phyloP scores from a whole-genome alignment of 2,888 invertebrate species.

The Dolichomitus sp. region DNA sequence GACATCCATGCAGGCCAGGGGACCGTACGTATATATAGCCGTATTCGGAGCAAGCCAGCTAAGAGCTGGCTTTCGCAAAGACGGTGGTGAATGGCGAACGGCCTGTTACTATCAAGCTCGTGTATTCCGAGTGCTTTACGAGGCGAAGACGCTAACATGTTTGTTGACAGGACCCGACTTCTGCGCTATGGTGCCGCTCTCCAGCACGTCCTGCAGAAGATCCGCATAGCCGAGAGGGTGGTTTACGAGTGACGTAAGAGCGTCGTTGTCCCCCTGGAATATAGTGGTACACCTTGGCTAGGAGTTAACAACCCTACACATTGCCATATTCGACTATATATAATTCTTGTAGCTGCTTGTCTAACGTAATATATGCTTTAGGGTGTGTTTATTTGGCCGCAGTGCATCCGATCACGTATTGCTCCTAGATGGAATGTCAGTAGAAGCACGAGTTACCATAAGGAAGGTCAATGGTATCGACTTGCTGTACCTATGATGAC shows the following conservation, averaged over 20 bases:
- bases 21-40: background rate
- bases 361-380: constrained; percentile 70
- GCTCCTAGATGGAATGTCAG: background rate
- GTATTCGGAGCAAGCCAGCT: constrained; percentile 38
- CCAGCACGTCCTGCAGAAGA: constrained; percentile 38
- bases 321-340: constrained; percentile 7
- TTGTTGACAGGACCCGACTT: constrained; percentile 74
- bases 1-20: constrained; percentile 2
- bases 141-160: constrained; percentile 78
- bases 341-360: constrained; percentile 50
- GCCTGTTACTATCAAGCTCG: constrained; percentile 61
- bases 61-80: constrained; percentile 40
- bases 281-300: constrained; percentile 1
- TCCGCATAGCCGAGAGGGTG: constrained; percentile 72
- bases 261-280: constrained; percentile 52
- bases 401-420: constrained; percentile 12
- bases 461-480: background rate
- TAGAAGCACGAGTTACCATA: background rate
- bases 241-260: constrained; percentile 79
- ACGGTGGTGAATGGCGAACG: constrained; percentile 50
- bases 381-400: constrained; percentile 75
- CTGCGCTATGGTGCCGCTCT: constrained; percentile 9
- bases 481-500: background rate
- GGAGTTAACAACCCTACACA: constrained; percentile 3
- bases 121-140: constrained; percentile 74